phyloP scores from a whole-genome alignment of 2,113 vertebrate species.

The Glareola pratincola region DNA sequence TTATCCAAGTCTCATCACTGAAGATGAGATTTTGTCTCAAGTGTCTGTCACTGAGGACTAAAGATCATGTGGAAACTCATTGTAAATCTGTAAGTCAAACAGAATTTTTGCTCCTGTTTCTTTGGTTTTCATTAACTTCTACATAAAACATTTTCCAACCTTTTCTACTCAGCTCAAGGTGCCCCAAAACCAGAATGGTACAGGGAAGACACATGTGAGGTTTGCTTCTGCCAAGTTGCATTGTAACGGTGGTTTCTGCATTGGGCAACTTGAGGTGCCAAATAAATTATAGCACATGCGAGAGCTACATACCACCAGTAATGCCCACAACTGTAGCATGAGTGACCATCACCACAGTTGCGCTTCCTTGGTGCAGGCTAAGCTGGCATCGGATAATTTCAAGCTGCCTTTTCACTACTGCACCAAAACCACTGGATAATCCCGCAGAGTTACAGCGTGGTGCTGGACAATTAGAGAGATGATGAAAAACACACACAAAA shows the following conservation, averaged over 20 bases:
- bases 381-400: neutral
- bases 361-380: neutral
- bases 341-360: neutral
- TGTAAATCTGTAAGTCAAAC: neutral
- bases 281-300: neutral
- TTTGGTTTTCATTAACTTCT: neutral
- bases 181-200: neutral
- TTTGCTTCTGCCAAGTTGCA: neutral
- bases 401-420: neutral
- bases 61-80: neutral
- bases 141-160: neutral
- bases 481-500: neutral
- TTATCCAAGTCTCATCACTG: neutral
- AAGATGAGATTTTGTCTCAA: neutral
- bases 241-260: neutral
- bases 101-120: neutral
- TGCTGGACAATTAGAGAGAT: neutral
- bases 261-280: neutral
- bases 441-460: fast-evolving
- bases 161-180: neutral
- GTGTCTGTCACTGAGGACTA: neutral
- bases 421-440: neutral
- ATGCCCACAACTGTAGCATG: fast-evolving
- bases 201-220: neutral
- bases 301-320: neutral